A percentile compares a stretch with the other conserved stretches of the same genome.
Evolutionary conservation across 2,888 invertebrate species (phyloP).

Genomic region (Poecilobothrus nobilitatus): DNA sequence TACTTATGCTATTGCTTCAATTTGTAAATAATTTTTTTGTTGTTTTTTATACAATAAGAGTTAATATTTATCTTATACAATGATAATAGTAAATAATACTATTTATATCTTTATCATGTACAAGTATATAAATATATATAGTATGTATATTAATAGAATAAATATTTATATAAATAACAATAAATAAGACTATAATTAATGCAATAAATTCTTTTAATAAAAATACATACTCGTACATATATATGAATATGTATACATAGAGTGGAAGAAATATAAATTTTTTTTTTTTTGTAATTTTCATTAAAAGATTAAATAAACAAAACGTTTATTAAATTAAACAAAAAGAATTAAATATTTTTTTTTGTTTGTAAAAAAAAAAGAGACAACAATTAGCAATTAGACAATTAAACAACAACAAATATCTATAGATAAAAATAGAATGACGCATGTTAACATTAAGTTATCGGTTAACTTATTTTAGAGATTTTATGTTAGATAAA

Average conservation of each 20-base stretch:
- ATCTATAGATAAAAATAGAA: too few species aligned
- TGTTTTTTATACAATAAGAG: neutral
- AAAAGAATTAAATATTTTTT: too few species aligned
- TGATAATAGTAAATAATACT: neutral
- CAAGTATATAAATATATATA: too few species aligned
- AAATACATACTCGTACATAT: too few species aligned
- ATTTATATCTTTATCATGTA: too few species aligned
- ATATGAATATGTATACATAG: neutral
- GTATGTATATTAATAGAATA: neutral
- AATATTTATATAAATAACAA: neutral
- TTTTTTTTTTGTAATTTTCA: neutral
- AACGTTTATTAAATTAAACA: neutral
- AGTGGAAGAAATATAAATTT: neutral
- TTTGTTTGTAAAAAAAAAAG: too few species aligned
- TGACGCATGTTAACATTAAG: too few species aligned
- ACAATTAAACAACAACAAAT: too few species aligned
- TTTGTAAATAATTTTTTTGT: neutral
- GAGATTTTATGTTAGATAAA: too few species aligned
- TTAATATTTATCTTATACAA: neutral
- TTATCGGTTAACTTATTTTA: too few species aligned
- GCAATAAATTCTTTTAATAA: neutral
- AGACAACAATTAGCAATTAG: too few species aligned
- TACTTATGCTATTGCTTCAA: neutral
- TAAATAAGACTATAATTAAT: neutral
- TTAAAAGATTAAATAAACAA: neutral